Conservation (phyloP, 2,797 vertebrate species). For the Morus bassanus region DNA sequence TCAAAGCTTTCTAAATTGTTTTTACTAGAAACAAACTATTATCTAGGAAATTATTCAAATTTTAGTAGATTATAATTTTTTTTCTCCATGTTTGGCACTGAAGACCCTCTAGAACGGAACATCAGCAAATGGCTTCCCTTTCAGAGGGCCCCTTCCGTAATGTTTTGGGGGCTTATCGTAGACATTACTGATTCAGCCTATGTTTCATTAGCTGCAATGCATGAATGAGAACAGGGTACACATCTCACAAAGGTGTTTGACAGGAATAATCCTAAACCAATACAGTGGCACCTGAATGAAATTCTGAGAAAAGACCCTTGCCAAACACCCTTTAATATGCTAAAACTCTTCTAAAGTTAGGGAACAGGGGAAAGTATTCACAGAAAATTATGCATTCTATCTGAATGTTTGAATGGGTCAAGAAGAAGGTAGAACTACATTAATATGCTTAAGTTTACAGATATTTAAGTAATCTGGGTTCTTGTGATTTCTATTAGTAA, state of each 20-base stretch:
- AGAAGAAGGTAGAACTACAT: neutral
- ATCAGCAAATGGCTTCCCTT: neutral
- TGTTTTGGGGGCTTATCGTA: accelerated
- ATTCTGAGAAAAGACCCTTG: neutral
- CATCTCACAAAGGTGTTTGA: neutral
- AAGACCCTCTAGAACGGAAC: neutral
- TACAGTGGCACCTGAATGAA: neutral
- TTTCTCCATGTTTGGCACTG: neutral
- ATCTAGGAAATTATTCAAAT: neutral
- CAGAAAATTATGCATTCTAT: neutral
- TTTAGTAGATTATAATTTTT: neutral
- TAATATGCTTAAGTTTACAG: neutral
- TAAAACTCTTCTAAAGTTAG: neutral
- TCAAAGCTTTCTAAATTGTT: neutral
- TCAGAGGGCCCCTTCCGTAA: neutral
- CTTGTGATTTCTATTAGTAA: neutral
- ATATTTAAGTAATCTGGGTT: neutral
- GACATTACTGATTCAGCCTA: neutral
- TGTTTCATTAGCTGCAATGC: neutral
- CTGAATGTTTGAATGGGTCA: neutral
- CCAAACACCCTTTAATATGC: neutral
- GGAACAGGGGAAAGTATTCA: neutral
- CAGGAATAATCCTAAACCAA: neutral
- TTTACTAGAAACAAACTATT: neutral
- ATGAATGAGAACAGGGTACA: accelerated